These are phyloP conservation scores for Motacilla tschutschensis DNA, from an alignment of 2,113 vertebrate species.

Conservation along the genomic window DNA sequence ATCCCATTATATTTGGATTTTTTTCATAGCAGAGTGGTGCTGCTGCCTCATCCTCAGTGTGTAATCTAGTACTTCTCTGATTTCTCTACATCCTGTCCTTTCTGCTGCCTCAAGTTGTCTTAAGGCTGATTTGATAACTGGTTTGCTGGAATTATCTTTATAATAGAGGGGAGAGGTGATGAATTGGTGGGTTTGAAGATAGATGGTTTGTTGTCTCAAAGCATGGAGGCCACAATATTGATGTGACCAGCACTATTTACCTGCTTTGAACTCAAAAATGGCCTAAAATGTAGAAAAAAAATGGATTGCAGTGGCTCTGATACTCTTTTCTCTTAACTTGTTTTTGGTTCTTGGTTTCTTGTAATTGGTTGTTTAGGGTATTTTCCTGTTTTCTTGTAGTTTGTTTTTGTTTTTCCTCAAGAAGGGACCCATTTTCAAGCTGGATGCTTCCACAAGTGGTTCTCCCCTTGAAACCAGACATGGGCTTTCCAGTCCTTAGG, in stretches of 20 bases:
- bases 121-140: neutral
- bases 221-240: neutral
- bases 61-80: neutral
- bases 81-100: neutral
- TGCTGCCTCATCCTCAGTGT: neutral
- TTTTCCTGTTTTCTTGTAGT: neutral
- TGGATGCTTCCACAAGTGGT: rapidly evolving
- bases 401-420: neutral
- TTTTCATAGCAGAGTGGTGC: neutral
- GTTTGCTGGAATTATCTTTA: neutral
- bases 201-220: neutral
- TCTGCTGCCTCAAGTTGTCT: neutral
- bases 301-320: neutral
- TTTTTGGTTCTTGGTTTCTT: neutral
- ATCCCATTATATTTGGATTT: neutral
- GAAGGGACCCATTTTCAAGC: neutral
- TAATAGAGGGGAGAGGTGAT: neutral
- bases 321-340: neutral
- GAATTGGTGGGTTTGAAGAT: neutral
- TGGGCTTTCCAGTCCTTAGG: neutral
- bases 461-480: neutral
- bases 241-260: neutral
- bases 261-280: neutral
- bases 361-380: neutral
- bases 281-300: neutral